Evolutionary conservation across 2,113 vertebrate species (phyloP).

Genomic region (Menidia beryllina): DNA sequence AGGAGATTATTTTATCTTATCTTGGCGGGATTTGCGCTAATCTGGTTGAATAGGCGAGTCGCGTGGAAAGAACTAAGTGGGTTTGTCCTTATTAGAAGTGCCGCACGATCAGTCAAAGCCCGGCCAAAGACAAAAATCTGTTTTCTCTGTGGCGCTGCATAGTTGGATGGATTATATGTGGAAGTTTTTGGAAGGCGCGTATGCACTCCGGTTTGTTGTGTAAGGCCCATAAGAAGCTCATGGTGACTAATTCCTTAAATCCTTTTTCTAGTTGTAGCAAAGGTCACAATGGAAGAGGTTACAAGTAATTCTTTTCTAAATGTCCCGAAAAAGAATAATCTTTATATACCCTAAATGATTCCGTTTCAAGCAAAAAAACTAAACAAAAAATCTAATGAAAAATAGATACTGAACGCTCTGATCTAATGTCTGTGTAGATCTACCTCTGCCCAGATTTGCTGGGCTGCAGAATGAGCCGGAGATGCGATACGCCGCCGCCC

Average conservation of each 20-base stretch:
- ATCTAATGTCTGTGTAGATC: constrained; percentile 77
- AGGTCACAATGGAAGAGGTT: constrained; percentile 10
- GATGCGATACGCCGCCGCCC: constrained; percentile 76
- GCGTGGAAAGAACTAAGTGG: constrained; percentile 63
- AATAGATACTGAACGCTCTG: no score
- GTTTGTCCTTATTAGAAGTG: constrained; percentile 60
- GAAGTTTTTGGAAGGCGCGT: constrained; percentile 6
- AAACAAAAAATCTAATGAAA: no score
- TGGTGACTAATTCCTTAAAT: constrained; percentile 23
- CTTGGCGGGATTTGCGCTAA: constrained; percentile 73
- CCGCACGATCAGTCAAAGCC: constrained; percentile 34
- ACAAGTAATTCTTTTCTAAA: no score
- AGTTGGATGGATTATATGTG: constrained; percentile 22
- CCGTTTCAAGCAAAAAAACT: no score
- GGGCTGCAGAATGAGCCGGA: constrained; percentile 87
- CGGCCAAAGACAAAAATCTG: constrained; percentile 16
- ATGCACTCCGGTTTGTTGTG: neutral
- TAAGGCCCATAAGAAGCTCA: constrained; percentile 8
- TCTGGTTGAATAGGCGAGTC: constrained; percentile 69
- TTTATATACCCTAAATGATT: no score
- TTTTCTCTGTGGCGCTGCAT: constrained; percentile 15
- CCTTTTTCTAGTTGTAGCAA: constrained; percentile 12
- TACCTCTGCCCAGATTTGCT: constrained; percentile 90
- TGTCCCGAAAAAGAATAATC: no score
- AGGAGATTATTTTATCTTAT: constrained; percentile 67